These are phyloP conservation scores for Pungitius pungitius DNA, from an alignment of 2,113 vertebrate species.

Conservation along the genomic window DNA sequence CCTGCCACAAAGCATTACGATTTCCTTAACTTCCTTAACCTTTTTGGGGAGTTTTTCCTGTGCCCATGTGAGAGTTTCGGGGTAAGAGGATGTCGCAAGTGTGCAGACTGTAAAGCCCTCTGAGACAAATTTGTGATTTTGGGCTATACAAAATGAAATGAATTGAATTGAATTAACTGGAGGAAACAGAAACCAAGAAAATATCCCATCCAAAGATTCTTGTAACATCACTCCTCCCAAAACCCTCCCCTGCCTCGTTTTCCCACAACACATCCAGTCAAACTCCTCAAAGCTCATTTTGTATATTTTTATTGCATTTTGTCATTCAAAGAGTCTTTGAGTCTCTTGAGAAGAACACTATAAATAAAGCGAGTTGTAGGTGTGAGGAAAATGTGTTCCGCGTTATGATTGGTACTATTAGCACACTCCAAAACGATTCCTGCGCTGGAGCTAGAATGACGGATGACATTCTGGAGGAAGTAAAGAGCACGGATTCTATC, in stretches of 20 bases:
- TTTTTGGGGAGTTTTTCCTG: too few relatives aligned
- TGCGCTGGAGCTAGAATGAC: too few relatives aligned
- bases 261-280: background rate
- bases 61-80: too few relatives aligned
- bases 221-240: background rate
- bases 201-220: background rate
- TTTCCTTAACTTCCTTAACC: too few relatives aligned
- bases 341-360: background rate
- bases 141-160: too few relatives aligned
- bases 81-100: too few relatives aligned
- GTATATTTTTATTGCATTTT: background rate
- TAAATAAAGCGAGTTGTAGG: background rate
- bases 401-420: background rate
- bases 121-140: too few relatives aligned
- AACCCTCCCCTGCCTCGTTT: background rate
- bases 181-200: background rate
- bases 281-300: background rate
- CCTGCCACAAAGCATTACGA: background rate
- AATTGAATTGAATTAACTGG: too few relatives aligned
- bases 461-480: too few relatives aligned
- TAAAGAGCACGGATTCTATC: too few relatives aligned
- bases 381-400: background rate
- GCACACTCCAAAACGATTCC: background rate
- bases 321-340: background rate
- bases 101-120: too few relatives aligned